Conservation (phyloP, 2,888 invertebrate genomes). For the Phasia obesa region DNA sequence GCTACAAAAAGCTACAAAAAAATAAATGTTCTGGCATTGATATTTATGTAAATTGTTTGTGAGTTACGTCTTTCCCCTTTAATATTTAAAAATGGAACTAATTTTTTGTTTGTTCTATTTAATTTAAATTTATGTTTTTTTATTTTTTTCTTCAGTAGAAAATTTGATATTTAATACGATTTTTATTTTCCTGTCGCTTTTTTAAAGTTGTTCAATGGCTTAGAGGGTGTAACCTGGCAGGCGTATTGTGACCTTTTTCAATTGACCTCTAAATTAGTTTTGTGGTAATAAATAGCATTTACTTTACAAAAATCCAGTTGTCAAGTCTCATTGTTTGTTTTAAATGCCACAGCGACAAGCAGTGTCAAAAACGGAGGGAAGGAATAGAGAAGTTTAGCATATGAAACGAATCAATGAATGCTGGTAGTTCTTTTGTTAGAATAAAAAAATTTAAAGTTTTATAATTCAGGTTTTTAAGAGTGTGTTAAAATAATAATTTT, state of each 20-base stretch:
- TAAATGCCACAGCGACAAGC: background rate
- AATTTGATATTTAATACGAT: slow-evolving; percentile 16
- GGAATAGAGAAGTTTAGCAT: background rate
- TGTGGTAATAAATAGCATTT: slow-evolving; percentile 42
- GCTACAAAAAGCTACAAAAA: background rate
- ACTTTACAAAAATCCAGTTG: slow-evolving; percentile 23
- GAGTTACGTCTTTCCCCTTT: slow-evolving; percentile 9
- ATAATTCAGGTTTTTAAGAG: no score
- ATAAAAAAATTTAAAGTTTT: no score
- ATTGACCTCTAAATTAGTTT: slow-evolving; percentile 59
- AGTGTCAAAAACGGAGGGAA: background rate
- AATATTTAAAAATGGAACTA: slow-evolving; percentile 9
- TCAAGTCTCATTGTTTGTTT: slow-evolving; percentile 11
- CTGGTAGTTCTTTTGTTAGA: no score
- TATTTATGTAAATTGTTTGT: slow-evolving; percentile 43
- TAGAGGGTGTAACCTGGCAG: slow-evolving; percentile 7
- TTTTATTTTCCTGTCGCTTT: background rate
- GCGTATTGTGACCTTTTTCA: slow-evolving; percentile 55
- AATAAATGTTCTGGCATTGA: slow-evolving; percentile 37
- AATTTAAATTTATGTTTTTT: no score
- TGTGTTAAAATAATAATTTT: no score
- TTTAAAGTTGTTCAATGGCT: background rate
- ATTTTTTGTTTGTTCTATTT: slow-evolving; percentile 3
- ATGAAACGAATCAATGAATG: no score
- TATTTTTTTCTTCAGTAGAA: no score